These are phyloP conservation scores for Craniophora ligustri DNA, from an alignment of 2,888 invertebrate genomes.

Conservation along the genomic window DNA sequence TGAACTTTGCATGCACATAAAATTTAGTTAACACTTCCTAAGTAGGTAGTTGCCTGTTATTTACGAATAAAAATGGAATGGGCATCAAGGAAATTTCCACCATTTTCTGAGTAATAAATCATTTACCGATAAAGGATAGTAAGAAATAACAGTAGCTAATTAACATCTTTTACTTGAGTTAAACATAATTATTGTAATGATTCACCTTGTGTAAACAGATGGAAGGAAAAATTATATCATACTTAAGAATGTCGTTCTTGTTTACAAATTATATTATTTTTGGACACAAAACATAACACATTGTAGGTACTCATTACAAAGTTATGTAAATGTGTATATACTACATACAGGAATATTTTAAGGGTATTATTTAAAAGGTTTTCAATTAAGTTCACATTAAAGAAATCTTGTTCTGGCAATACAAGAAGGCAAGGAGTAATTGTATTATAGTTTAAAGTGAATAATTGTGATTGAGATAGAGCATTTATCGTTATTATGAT, in stretches of 20 bases:
- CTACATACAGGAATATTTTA: neutral
- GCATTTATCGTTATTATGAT: no score
- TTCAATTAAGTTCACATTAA: neutral
- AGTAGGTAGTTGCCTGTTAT: neutral
- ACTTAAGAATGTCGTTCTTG: constrained; percentile 6
- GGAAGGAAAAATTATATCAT: constrained; percentile 8
- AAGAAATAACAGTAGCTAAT: neutral
- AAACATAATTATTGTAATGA: neutral
- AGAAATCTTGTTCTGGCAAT: neutral
- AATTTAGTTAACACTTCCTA: constrained; percentile 5
- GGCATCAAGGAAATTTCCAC: neutral
- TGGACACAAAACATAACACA: constrained; percentile 18
- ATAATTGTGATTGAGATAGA: no score
- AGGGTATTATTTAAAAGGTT: neutral
- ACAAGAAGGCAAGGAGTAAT: neutral
- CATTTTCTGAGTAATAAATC: neutral
- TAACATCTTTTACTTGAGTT: neutral
- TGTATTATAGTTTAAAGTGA: no score
- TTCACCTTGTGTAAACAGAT: neutral
- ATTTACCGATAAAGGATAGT: neutral
- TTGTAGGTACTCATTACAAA: neutral
- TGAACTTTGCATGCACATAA: neutral
- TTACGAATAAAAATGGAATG: neutral
- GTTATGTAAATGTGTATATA: neutral
- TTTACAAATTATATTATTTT: constrained; percentile 21